Percentiles rank a stretch among this genome's conserved stretches.
Conservation (phyloP, 2,113 vertebrate genomes). For the Sceloporus undulatus region DNA sequence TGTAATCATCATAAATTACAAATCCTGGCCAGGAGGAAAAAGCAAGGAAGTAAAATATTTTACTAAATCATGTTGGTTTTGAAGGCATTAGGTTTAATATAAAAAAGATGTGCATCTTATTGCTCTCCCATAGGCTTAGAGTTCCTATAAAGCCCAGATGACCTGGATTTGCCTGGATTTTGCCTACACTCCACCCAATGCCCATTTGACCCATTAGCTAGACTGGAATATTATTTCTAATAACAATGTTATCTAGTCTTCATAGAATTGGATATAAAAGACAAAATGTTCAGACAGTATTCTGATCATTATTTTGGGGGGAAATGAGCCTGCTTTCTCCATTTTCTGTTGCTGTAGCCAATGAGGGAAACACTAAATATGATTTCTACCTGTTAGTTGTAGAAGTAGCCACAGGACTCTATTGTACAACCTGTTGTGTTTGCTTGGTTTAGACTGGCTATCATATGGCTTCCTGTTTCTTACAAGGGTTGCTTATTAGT, state of each 20-base stretch:
- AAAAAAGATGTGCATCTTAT: neutral
- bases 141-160: neutral
- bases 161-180: neutral
- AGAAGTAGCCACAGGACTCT: neutral
- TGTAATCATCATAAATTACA: constrained; percentile 22
- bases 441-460: neutral
- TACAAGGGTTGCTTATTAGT: neutral
- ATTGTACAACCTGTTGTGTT: neutral
- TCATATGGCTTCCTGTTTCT: neutral
- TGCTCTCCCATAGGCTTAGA: neutral
- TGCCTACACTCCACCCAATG: neutral
- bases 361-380: neutral
- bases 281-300: neutral
- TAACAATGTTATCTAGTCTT: neutral
- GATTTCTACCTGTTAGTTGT: neutral
- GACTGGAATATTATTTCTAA: neutral
- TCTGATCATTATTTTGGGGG: neutral
- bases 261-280: neutral
- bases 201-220: neutral
- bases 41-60: constrained; percentile 15
- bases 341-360: neutral
- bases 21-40: neutral
- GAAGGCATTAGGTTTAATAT: constrained; percentile 10
- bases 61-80: neutral
- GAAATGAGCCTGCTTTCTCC: neutral